These are phyloP conservation scores for Ramphastos sulfuratus DNA, from an alignment of 2,113 vertebrate genomes.

Conservation along the genomic window DNA sequence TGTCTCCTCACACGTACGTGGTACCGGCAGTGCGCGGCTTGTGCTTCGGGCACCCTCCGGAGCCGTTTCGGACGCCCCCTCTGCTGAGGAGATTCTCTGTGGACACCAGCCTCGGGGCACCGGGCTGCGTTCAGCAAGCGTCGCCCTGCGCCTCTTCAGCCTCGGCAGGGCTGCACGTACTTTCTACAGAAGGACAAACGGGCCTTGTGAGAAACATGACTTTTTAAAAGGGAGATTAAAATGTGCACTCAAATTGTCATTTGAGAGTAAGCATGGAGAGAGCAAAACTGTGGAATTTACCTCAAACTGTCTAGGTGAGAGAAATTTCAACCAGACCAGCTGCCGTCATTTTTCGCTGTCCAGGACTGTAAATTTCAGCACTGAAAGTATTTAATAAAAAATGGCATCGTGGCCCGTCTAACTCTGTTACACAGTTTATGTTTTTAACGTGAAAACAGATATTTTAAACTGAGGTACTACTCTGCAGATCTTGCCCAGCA, in stretches of 20 bases:
- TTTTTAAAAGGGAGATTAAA: neutral
- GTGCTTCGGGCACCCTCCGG: neutral
- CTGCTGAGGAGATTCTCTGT: neutral
- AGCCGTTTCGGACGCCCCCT: neutral
- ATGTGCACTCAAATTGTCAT: too few species aligned
- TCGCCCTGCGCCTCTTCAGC: neutral
- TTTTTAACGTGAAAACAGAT: rapidly evolving
- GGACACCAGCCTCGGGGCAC: neutral
- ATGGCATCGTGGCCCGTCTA: rapidly evolving
- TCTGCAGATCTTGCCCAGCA: neutral
- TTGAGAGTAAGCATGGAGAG: neutral
- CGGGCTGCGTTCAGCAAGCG: too few species aligned
- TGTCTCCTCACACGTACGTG: rapidly evolving
- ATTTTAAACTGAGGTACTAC: rapidly evolving
- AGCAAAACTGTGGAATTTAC: neutral
- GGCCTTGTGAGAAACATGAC: neutral
- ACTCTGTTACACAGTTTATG: rapidly evolving
- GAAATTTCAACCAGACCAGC: neutral
- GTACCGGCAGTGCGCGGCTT: neutral
- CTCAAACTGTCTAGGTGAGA: neutral
- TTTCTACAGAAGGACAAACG: rapidly evolving
- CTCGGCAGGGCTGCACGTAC: neutral
- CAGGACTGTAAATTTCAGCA: neutral
- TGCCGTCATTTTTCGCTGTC: neutral
- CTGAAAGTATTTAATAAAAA: neutral